phyloP scores from a whole-genome alignment of 92 coral and sea anemone genomes.

The Heteractis magnifica region DNA sequence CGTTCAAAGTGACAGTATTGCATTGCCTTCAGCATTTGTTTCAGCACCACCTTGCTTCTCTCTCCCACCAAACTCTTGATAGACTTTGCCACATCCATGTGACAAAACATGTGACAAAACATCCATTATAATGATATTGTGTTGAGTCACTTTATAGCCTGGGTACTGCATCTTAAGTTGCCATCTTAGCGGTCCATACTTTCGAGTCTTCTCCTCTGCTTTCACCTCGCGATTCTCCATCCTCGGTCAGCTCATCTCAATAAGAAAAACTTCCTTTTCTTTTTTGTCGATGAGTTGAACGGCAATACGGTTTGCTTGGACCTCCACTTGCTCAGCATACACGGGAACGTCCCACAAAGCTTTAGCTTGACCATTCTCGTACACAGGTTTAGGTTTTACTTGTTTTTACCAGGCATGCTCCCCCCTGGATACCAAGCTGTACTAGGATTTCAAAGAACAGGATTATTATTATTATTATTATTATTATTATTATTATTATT shows the following conservation, averaged over 20 bases:
- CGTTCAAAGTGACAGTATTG: no score
- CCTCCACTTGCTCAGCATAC: no score
- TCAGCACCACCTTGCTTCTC: not conserved
- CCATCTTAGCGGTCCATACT: not conserved
- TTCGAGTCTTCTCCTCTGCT: not conserved
- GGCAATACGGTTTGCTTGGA: not conserved
- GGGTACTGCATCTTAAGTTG: constrained; percentile 7
- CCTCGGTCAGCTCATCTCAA: no score
- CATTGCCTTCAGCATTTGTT: not conserved
- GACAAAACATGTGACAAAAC: not conserved
- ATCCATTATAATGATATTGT: not conserved
- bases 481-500: no score
- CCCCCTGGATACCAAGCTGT: no score
- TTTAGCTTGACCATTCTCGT: no score
- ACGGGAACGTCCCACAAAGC: no score
- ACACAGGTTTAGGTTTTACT: no score
- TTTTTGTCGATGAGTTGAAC: not conserved
- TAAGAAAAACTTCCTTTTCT: not conserved
- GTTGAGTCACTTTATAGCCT: not conserved
- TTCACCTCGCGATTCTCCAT: no score
- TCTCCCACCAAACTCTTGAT: not conserved
- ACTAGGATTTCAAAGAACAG: no score
- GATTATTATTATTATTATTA: no score
- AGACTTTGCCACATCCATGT: not conserved
- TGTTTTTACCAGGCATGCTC: no score